These are phyloP conservation scores for Dicentrarchus labrax DNA, from an alignment of 2,113 vertebrate species.

Conservation along the genomic window DNA sequence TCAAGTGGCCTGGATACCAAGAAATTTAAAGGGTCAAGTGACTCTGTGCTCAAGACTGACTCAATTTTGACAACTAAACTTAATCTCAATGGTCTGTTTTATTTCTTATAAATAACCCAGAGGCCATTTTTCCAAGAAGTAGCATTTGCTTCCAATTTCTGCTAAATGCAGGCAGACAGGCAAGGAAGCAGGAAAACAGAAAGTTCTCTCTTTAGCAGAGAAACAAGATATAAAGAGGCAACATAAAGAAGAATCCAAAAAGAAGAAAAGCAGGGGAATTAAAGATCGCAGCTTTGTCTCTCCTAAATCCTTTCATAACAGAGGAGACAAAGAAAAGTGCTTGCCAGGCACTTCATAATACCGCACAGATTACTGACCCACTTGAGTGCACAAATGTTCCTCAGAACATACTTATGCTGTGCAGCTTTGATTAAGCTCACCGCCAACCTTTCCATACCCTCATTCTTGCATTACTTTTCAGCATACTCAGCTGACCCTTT, in stretches of 20 bases:
- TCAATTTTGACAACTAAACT: conserved; percentile 33
- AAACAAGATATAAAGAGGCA: conserved; percentile 1
- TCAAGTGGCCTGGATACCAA: conserved; percentile 51
- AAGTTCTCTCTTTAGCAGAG: background rate
- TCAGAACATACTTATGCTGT: conserved; percentile 20
- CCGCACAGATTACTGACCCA: conserved; percentile 47
- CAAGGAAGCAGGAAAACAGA: background rate
- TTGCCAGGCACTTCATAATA: conserved; percentile 38
- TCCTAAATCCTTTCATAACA: conserved; percentile 24
- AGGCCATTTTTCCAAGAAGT: background rate
- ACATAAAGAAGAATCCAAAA: background rate
- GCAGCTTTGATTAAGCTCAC: conserved; percentile 52
- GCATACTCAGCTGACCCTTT: conserved; percentile 75
- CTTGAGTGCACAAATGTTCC: conserved; percentile 53
- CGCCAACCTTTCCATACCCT: conserved; percentile 47
- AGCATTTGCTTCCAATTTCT: conserved; percentile 24
- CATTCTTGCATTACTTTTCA: conserved; percentile 62
- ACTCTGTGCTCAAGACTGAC: conserved; percentile 17
- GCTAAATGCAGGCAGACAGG: background rate
- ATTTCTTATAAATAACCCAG: conserved; percentile 28
- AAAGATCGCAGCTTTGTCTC: conserved; percentile 2
- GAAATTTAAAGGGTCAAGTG: conserved; percentile 58
- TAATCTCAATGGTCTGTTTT: conserved; percentile 26
- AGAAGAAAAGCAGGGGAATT: conserved; percentile 9
- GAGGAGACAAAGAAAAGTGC: conserved; percentile 49